A percentile compares a stretch with the other conserved stretches of the same genome.
These are phyloP conservation scores for Meriones unguiculatus DNA, from an alignment of 2,113 vertebrate species.

Conservation along the genomic window DNA sequence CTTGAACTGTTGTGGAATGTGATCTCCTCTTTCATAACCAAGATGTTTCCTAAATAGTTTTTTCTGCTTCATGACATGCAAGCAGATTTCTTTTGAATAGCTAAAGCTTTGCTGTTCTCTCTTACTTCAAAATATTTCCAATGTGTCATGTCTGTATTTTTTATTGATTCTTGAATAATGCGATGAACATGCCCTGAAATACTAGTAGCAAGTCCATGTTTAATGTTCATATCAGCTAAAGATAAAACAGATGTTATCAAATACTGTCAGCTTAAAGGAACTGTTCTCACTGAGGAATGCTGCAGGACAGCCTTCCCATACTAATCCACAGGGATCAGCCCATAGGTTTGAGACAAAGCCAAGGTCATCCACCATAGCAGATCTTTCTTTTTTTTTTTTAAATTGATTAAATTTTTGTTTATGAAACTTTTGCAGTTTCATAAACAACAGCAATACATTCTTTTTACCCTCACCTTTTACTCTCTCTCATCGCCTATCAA, in stretches of 20 bases:
- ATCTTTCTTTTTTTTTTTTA: neutral
- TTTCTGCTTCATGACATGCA: neutral
- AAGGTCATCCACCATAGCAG: neutral
- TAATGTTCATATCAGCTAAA: neutral
- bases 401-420: neutral
- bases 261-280: neutral
- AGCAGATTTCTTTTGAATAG: constrained; percentile 27
- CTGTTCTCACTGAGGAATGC: neutral
- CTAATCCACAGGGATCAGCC: neutral
- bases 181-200: constrained; percentile 11
- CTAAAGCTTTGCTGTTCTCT: neutral
- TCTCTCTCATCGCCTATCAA: neutral
- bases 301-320: neutral
- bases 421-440: neutral
- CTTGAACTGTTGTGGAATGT: constrained; percentile 4
- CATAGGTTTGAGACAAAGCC: neutral
- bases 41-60: constrained; percentile 25
- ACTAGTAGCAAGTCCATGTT: neutral
- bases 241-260: neutral
- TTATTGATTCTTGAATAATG: constrained; percentile 18
- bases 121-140: neutral
- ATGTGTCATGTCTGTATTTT: constrained; percentile 10
- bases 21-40: neutral
- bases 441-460: neutral
- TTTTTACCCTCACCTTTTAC: neutral